Percentiles rank a stretch among this genome's conserved stretches.
These are phyloP conservation scores for Incurvaria masculella DNA, from an alignment of 2,888 invertebrate genomes.

Conservation along the genomic window DNA sequence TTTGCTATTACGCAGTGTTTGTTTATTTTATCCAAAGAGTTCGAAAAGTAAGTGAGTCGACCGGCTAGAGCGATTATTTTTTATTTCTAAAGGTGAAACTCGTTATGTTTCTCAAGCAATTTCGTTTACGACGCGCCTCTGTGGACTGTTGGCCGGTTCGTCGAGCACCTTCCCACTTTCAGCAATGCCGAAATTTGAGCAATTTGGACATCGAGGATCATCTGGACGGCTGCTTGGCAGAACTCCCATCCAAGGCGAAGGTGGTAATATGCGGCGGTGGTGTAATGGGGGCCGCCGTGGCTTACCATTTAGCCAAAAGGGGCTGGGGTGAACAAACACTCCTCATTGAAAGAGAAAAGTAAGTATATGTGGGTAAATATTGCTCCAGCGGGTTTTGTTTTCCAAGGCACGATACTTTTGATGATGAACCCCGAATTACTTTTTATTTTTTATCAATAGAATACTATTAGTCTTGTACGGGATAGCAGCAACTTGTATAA, in stretches of 20 bases:
- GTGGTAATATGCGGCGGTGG: conserved; percentile 93
- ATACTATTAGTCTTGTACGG: no score
- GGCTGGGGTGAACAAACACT: conserved; percentile 83
- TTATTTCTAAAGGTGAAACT: no score
- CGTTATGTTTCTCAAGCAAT: not conserved
- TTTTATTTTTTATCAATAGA: no score
- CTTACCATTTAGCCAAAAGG: conserved; percentile 79
- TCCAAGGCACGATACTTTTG: no score
- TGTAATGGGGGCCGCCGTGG: conserved; percentile 87
- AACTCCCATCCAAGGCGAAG: conserved; percentile 51
- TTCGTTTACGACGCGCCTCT: not conserved
- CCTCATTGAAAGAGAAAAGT: conserved; percentile 83
- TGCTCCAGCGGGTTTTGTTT: no score
- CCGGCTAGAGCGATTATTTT: no score
- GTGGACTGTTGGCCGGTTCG: not conserved
- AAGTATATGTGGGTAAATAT: no score
- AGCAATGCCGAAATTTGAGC: not conserved
- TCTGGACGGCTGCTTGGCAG: conserved; percentile 31
- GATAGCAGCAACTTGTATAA: no score
- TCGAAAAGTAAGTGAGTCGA: no score
- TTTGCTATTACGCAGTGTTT: no score
- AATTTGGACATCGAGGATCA: conserved; percentile 32
- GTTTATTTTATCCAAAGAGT: no score
- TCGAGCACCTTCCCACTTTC: not conserved
- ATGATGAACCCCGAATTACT: no score